Base-by-base conservation (phyloP, 2,113 vertebrate species). In the Anoplopoma fimbria region DNA sequence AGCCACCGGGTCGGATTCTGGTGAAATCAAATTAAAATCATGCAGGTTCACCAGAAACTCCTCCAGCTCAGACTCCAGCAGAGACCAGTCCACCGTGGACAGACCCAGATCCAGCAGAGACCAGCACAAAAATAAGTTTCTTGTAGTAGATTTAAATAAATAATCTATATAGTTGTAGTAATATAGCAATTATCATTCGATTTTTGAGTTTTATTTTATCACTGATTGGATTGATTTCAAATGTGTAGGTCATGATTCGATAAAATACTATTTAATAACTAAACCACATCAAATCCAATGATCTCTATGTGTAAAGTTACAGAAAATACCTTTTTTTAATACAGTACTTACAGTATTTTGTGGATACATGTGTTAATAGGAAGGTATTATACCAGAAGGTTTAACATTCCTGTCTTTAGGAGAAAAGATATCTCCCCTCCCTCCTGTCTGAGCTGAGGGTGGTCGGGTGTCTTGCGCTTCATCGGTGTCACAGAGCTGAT, bases 401-500 rank as follows among this genome's bases (percentile, higher is more conserved):
- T 40, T 45, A 31, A 40, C 47, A 5, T 77, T 47, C 6, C 40
- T 27, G 25, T 47, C 19, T 47, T n/a, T 9, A 31, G 15, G 38
- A 57, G 17, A 15, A 51, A 60, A n/a, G 12, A n/a, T 19, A 3
- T 6, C 3, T 1, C 33, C 33, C 15, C 12, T 4, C 27, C 65
- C 17, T 55, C 60, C 29, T 9, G 49, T 12, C 69, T 34, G 58
- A 82, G 65, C 49, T 17, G 47, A 38, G 33, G 8, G 31, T 36
- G 75, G 63, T 40, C 13, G 17, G 14, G 21, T 2, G 23, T 21
- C 42, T 57, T 8, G 42, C 7, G 65, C 42, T 69, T 34, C 6
- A 25, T 68, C 40, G 31, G 38, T 76, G 64, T 79, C 34, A 58
- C 77, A 19, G 67, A 55, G 4, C 58, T 63, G 53, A 86, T 21